phyloP scores from a whole-genome alignment of 1,140 invertebrate species.

The Apis laboriosa region DNA sequence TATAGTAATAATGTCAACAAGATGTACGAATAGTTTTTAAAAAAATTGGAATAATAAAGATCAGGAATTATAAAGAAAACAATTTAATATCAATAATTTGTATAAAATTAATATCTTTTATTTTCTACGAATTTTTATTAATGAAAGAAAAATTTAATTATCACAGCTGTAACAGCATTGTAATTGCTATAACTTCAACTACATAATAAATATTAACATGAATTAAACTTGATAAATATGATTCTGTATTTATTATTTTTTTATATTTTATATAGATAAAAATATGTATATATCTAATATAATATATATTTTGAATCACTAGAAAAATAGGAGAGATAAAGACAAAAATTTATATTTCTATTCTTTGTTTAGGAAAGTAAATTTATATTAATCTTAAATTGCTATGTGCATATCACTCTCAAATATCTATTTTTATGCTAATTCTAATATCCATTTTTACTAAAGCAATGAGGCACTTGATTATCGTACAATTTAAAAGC shows the following conservation, averaged over 20 bases:
- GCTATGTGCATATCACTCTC: background rate
- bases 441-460: background rate
- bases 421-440: background rate
- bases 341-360: background rate
- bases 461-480: slow-evolving; percentile 47
- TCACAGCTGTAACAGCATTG: slow-evolving; percentile 27
- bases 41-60: background rate
- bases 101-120: slow-evolving; percentile 44
- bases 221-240: background rate
- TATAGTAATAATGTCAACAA: background rate
- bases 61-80: background rate
- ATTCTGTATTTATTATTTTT: background rate
- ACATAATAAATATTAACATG: background rate
- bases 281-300: background rate
- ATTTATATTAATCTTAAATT: background rate
- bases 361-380: background rate
- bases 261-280: background rate
- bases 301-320: background rate
- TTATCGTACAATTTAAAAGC: slow-evolving; percentile 18
- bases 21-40: background rate
- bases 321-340: slow-evolving; percentile 20
- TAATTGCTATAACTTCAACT: slow-evolving; percentile 15
- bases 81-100: background rate
- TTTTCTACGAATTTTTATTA: slow-evolving; percentile 21
- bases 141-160: slow-evolving; percentile 20